phyloP scores from a whole-genome alignment of 2,797 vertebrate genomes.

The Chloroceryle amazona region DNA sequence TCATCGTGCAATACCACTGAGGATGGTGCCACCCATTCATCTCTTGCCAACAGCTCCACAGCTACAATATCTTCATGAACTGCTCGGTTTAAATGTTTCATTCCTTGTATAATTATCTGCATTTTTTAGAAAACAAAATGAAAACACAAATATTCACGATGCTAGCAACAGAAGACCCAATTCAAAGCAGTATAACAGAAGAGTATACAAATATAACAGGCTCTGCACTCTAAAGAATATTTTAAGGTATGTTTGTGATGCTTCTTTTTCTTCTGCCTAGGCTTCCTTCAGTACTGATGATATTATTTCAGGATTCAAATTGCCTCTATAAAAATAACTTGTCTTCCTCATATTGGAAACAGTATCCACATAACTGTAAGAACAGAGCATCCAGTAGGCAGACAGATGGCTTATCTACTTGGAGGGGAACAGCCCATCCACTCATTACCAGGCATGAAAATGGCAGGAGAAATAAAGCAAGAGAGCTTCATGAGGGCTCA shows the following conservation, averaged over 20 bases:
- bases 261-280: background rate
- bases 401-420: background rate
- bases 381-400: background rate
- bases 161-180: background rate
- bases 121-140: background rate
- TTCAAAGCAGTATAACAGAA: background rate
- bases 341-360: background rate
- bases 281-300: background rate
- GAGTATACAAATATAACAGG: background rate
- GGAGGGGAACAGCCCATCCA: background rate
- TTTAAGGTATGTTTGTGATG: background rate
- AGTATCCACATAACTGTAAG: accelerated
- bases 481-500: background rate
- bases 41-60: conserved; percentile 88
- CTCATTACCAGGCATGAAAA: background rate
- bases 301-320: background rate
- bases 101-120: conserved; percentile 94
- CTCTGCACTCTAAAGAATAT: background rate
- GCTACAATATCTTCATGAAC: conserved; percentile 95
- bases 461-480: background rate
- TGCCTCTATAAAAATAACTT: background rate
- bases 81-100: conserved; percentile 93
- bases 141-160: background rate
- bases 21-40: conserved; percentile 91
- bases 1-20: conserved; percentile 95